These are phyloP conservation scores for Fragum sueziense DNA, from an alignment of 2,888 invertebrate genomes.

Conservation along the genomic window DNA sequence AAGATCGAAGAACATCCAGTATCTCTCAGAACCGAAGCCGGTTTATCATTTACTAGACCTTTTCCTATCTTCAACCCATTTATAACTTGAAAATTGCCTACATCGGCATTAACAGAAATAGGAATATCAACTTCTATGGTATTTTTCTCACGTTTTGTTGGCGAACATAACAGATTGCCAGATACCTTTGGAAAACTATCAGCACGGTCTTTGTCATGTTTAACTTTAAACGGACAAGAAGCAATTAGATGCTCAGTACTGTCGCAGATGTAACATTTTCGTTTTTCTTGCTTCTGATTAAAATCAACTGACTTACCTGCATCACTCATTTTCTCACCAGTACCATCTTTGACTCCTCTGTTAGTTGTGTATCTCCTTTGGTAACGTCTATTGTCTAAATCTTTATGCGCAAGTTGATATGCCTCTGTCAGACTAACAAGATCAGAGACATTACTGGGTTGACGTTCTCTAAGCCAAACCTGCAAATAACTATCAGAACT, in stretches of 20 bases:
- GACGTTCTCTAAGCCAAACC: background rate
- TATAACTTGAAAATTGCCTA: background rate
- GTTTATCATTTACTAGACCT: background rate
- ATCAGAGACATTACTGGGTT: background rate
- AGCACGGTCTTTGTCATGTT: background rate
- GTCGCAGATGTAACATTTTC: constrained; percentile 5
- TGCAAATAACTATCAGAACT: background rate
- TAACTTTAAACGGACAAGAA: constrained; percentile 14
- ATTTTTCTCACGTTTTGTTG: background rate
- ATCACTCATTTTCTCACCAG: background rate
- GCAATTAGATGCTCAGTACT: constrained; percentile 23
- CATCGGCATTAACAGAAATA: background rate
- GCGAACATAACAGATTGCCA: background rate
- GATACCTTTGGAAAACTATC: background rate
- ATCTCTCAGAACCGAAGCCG: background rate
- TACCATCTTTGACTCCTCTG: background rate
- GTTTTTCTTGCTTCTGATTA: background rate
- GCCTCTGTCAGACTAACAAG: background rate
- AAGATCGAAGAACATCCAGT: background rate
- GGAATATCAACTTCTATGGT: background rate
- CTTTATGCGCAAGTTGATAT: constrained; percentile 5
- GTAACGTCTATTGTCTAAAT: background rate
- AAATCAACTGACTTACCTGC: background rate
- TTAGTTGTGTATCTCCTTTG: background rate
- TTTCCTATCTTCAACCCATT: background rate